Base-by-base conservation (phyloP, 2,797 vertebrate species). In the Gephyroberyx darwinii region DNA sequence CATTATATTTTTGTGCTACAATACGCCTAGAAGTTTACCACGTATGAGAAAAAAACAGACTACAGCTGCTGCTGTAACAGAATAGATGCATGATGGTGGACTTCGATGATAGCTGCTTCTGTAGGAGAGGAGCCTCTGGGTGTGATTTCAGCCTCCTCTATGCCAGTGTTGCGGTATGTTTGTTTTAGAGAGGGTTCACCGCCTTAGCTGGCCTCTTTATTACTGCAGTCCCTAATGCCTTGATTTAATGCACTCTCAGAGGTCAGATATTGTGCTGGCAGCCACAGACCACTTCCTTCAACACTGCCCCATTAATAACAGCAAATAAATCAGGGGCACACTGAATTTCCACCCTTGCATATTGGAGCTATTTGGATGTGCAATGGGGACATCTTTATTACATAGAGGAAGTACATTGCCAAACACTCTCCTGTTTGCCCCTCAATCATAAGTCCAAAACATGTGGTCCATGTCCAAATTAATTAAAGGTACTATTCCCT, bases 231-330 rank as follows among this genome's bases (percentile, higher is more conserved):
- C 85, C 87, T 90, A 90, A 93, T 91, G 89, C 76, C 73, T 86
- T 91, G 90, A 92, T 93, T 92, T 92, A 93, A 92, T 89, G 89
- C 79, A 83, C 88, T 91, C 89, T 88, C 86, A 76, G 89, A 91
- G 91, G 91, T 93, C 92, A 93, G 88, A 91, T 89, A 91, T 91
- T 83, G 83, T 65, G 72, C 87, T 86, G 88, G 88, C 90, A 90
- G 89, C 82, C 84, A 82, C 85, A 85, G 88, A 86, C 89, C 87
- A 84, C 87, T 91, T 91, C 71, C 88, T 87, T 87, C 84, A 80
- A 86, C 82, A 57, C 82, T 71, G 84, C 84, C 78, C 85, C 86
- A 84, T 93, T 92, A 92, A 93, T 91, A 92, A 89, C 80, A 67
- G 78, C 80, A 89, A 92, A 93, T 90, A 92, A 93, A 93, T 92